Base-by-base conservation (phyloP, 2,888 invertebrate species). In the Drosophila prostipennis region DNA sequence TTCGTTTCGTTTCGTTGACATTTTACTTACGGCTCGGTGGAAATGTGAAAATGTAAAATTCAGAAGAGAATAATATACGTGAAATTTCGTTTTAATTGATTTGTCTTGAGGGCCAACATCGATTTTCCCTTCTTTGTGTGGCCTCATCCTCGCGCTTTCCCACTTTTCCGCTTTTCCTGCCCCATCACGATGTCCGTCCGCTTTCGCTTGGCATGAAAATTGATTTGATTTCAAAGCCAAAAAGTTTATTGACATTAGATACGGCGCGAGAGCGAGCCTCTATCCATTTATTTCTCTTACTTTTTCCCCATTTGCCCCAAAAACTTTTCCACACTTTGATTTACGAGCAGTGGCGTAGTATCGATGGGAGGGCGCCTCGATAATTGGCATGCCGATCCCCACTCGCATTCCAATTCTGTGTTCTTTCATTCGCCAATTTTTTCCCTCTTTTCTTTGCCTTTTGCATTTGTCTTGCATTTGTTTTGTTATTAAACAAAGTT, bases 171-270 rank as follows among this genome's bases (percentile, higher is more conserved):
- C 39, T 61, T 58, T 60, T 58, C 34, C 57, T 49, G 40, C 49
- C 61, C 39, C 42, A 49, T 52, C 55, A 46, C 36, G 48, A 5
- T 45, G 64, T 32, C 54, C 45, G 64, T 13, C 40, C 37, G 69
- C 48, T 54, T 71, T 63, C 53, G 56, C 42, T 60, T 55, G 39
- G 63, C 26, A 43, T 37, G 45, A 78, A 72, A 80, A 81, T 76
- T 79, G 78, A 82, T 89, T 78, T 72, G 48, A 72, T 76, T 89
- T 89, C 76, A 74, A 71, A 84, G 81, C 61, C 70, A 76, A 71
- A 59, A 80, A 84, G 89, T 87, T 89, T 89, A 84, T 87, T 83
- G 82, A 89, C 81, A 80, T 78, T 68, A 72, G 81, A 88, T 73
- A 70, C 60, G 71, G 51, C 45, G 40, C 6, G 32, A 26, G 40